Evolutionary conservation across 2,797 vertebrate species (phyloP).

Genomic region (Chelon labrosus): DNA sequence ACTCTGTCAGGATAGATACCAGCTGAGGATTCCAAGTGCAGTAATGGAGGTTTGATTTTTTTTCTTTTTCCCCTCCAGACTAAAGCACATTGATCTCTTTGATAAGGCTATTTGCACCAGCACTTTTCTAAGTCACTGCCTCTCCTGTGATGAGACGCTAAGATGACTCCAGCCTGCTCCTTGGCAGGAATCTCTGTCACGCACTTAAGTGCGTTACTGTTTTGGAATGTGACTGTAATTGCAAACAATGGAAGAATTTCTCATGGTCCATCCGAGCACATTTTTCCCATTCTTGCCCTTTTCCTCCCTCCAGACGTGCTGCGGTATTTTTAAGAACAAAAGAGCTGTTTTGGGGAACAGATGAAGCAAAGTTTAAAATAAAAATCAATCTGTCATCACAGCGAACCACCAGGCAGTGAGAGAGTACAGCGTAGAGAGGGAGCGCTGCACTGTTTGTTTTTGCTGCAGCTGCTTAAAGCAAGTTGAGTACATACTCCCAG

Average conservation of each 20-base stretch:
- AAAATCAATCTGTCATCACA: slow-evolving; percentile 44
- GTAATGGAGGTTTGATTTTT: slow-evolving; percentile 46
- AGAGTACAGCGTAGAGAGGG: not conserved
- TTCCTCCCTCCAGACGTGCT: slow-evolving; percentile 20
- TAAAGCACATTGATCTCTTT: slow-evolving; percentile 48
- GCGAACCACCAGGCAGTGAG: slow-evolving; percentile 25
- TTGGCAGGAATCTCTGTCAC: slow-evolving; percentile 26
- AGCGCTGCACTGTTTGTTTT: slow-evolving; percentile 54
- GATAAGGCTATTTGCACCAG: slow-evolving; percentile 37
- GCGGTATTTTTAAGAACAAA: slow-evolving; percentile 62
- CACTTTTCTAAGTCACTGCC: slow-evolving; percentile 26
- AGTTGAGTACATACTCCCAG: slow-evolving; percentile 26
- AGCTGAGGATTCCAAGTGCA: slow-evolving; percentile 38
- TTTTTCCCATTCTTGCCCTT: slow-evolving; percentile 70
- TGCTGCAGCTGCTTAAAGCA: slow-evolving; percentile 44
- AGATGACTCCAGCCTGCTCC: slow-evolving; percentile 31
- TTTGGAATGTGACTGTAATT: slow-evolving; percentile 71
- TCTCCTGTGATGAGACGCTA: slow-evolving; percentile 32
- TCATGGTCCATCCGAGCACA: slow-evolving; percentile 57
- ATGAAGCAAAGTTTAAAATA: slow-evolving; percentile 33
- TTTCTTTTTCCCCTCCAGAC: slow-evolving; percentile 26
- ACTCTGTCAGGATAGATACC: slow-evolving; percentile 33
- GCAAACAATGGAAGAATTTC: slow-evolving; percentile 75
- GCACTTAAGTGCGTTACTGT: slow-evolving; percentile 26
- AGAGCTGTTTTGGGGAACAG: slow-evolving; percentile 62